Evolutionary conservation across 2,113 vertebrate species (phyloP).

Genomic region (Lichenostomus cassidix): DNA sequence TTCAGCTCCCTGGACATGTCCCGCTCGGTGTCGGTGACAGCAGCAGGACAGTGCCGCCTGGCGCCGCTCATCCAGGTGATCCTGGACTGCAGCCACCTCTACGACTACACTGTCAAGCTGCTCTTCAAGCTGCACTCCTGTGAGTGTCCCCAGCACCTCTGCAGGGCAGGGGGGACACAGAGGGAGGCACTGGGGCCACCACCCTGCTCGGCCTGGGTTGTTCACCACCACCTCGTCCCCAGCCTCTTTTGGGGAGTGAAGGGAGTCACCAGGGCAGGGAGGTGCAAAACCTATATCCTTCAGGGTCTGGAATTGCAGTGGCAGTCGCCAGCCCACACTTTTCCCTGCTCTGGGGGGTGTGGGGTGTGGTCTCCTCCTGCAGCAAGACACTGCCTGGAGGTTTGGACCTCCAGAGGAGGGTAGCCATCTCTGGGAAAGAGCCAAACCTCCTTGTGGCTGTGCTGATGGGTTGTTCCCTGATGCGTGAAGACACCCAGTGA

Average conservation of each 20-base stretch:
- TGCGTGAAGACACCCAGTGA: rapidly evolving
- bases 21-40: constrained; percentile 91
- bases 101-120: constrained; percentile 95
- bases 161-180: rapidly evolving
- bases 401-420: neutral
- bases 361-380: rapidly evolving
- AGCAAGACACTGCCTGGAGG: rapidly evolving
- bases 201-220: neutral
- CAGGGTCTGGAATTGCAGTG: neutral
- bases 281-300: neutral
- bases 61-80: constrained; percentile 96
- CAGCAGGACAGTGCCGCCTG: constrained; percentile 93
- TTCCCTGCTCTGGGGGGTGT: neutral
- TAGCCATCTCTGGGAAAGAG: neutral
- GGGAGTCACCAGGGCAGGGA: neutral
- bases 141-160: constrained; percentile 71
- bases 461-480: neutral
- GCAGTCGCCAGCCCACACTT: neutral
- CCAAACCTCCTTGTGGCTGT: rapidly evolving
- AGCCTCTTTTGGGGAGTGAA: neutral
- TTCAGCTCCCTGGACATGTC: constrained; percentile 98
- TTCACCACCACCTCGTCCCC: neutral
- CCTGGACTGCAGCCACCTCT: constrained; percentile 94
- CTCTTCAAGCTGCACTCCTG: constrained; percentile 99
- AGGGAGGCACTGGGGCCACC: neutral